phyloP scores from a whole-genome alignment of 2,797 vertebrate species.

The Typhlichthys eigenmanni region DNA sequence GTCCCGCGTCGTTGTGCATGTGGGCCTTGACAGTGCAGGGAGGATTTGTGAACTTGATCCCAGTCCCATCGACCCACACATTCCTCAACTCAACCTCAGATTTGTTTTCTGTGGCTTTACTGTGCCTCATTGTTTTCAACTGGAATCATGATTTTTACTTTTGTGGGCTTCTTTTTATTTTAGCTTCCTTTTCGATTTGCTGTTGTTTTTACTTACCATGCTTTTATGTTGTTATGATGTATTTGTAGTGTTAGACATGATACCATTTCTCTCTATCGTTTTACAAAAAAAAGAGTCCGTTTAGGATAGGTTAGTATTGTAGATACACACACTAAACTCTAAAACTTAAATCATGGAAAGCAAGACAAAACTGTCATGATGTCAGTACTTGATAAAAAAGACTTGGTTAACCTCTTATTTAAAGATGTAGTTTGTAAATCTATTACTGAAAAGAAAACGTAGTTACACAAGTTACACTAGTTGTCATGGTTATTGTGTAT shows the following conservation, averaged over 20 bases:
- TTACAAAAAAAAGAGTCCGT: conserved; percentile 19
- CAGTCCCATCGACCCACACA: too few species aligned
- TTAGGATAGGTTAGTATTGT: conserved; percentile 46
- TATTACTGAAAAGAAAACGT: conserved; percentile 38
- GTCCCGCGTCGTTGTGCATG: conserved; percentile 55
- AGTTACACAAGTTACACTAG: conserved; percentile 31
- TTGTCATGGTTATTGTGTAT: conserved; percentile 31
- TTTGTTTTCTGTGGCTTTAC: too few species aligned
- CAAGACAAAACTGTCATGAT: neutral
- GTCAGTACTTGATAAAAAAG: conserved; percentile 8
- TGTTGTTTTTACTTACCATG: conserved; percentile 1
- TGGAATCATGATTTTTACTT: too few species aligned
- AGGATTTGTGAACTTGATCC: too few species aligned
- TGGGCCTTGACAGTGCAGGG: conserved; percentile 41
- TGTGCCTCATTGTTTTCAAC: too few species aligned
- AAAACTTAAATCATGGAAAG: conserved; percentile 26
- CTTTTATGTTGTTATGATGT: neutral
- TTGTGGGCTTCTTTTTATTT: too few species aligned
- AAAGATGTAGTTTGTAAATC: conserved; percentile 65
- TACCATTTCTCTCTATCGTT: too few species aligned
- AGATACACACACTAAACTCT: conserved; percentile 31
- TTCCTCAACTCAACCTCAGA: too few species aligned
- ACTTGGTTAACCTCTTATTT: conserved; percentile 48
- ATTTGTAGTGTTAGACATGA: too few species aligned
- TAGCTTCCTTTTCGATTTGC: too few species aligned